Evolutionary conservation across 2,797 vertebrate species (phyloP), one percentile per base, ranked within the genome.

Genomic region (Karalla daura): DNA sequence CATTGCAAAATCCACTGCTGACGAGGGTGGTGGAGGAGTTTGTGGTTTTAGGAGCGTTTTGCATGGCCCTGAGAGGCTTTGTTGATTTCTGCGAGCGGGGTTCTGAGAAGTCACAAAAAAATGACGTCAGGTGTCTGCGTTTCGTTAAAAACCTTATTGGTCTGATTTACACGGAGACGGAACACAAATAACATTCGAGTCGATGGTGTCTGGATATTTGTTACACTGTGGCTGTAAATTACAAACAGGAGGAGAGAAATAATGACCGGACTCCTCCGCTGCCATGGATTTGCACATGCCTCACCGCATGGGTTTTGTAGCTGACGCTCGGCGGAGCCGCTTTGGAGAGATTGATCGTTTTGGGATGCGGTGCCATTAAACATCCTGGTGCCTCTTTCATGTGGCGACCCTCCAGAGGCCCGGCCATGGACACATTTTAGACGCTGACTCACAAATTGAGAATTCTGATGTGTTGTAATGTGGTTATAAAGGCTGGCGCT

Each of bases 81-180:
- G 18, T 23, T 53, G 44, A 76, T 45, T 55, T 63, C 15, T 49
- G 4, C 14, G 50, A 43, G 41, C 39, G 2, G 7, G 25, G 8
- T 81, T 86, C 76, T 74, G 43, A 75, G 80, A 84, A 79, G 56
- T 40, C 25, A 70, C 36, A 35, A 49, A n/a, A n/a, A n/a, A 66
- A 58, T 81, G 47, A 83, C 70, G 65, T 85, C 63, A 84, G 1
- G 10, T 20, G 43, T 40, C 44, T 59, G 75, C 9, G 32, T 56
- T 80, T 69, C 3, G 13, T 67, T 41, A 56, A 6, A 62, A 50
- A 18, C 65, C 4, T n/a, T n/a, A 60, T 68, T 79, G 65, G 54
- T 73, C 51, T 63, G 55, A 81, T 83, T 69, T 79, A 83, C 45
- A 47, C 33, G 30, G 28, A 80, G 14, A 40, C 2, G 1, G 35